Evolutionary conservation across 2,797 vertebrate genomes (phyloP), one percentile per base, ranked within the genome.

Genomic region (Melanotaenia pygmaea): DNA sequence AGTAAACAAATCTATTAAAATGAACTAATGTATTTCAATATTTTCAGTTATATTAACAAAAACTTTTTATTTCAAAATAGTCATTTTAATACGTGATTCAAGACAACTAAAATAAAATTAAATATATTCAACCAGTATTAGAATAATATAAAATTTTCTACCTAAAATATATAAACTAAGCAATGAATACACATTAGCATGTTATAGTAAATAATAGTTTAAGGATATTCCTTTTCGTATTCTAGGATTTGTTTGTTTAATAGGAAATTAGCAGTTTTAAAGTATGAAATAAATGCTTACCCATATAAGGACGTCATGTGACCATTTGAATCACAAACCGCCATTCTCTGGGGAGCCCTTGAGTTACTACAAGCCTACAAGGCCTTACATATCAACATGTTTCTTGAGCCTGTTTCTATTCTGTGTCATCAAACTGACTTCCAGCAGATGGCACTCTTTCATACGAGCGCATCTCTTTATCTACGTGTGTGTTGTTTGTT

Each of bases 391-490:
- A 76, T 67, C 54, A 77, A 67, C 67, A 72, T 70, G 32, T 58
- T 72, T 69, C 30, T 68, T 14, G 9, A 16, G 14, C 60, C 5
- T 35, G 28, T 77, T 35, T 76, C 16, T 66, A 22, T 57, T 72
- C 16, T 53, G 34, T 79, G 75, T 70, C 37, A 34, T 76, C 22
- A 47, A 20, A n/a, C 28, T 16, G 13, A 51, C 1, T 22, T 66
- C 88, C 90, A 90, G 91, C 84, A 93, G 92, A 85, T 89, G 90
- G 85, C 90, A 75, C 85, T 85, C 80, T 90, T 87, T 91, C 83
- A 84, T 79, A 47, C 78, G 38, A 79, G 74, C 76, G 1, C 61
- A 45, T 38, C 37, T 73, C 26, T 74, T 56, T 50, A 26, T 26
- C 5, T 28, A 22, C 20, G 16, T 13, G 34, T 34, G 22, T 45